phyloP scores from a whole-genome alignment of 2,113 vertebrate species.

The Sisor rabdophorus region DNA sequence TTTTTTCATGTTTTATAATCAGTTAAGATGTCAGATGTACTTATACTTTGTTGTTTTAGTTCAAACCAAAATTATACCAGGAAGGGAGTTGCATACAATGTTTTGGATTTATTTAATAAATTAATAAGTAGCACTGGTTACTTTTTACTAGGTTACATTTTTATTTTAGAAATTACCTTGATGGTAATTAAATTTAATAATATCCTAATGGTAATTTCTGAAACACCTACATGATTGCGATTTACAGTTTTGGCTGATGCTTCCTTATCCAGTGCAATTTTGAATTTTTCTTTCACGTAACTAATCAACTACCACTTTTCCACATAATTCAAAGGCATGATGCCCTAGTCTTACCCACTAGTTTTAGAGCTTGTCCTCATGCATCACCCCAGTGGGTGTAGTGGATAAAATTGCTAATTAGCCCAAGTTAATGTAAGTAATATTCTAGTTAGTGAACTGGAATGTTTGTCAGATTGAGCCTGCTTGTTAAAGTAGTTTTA shows the following conservation, averaged over 20 bases:
- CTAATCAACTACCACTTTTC: no score
- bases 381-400: not conserved
- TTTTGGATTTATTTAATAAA: not conserved
- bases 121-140: not conserved
- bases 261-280: no score
- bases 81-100: not conserved
- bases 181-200: no score
- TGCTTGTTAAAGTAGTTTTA: not conserved
- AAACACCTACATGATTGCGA: not conserved
- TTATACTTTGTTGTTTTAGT: not conserved
- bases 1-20: no score
- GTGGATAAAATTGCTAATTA: not conserved
- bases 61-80: not conserved
- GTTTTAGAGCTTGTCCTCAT: not conserved
- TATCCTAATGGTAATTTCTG: not conserved
- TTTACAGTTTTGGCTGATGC: no score
- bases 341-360: not conserved
- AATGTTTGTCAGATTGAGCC: not conserved
- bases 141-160: not conserved
- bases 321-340: not conserved
- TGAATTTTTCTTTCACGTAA: no score
- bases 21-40: not conserved
- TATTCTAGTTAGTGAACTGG: not conserved
- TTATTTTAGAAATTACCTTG: slow-evolving; percentile 1
- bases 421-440: not conserved